Percentiles rank a stretch among this genome's conserved stretches.
These are phyloP conservation scores for Zygothrica quintamaculata DNA, from an alignment of 2,888 invertebrate genomes.

Conservation along the genomic window DNA sequence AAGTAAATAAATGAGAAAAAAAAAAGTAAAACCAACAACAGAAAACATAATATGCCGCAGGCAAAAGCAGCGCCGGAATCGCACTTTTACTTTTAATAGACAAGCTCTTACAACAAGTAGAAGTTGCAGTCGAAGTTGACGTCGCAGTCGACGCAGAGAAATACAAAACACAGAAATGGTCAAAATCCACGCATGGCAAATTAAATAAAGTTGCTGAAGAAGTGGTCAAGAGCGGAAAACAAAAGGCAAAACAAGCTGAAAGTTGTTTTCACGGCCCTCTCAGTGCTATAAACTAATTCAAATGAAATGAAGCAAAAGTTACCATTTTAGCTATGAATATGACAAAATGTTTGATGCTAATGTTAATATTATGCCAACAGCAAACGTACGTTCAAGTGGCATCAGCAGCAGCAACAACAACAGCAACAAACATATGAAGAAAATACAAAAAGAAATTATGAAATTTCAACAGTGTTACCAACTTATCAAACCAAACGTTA, in stretches of 20 bases:
- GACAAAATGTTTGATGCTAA: constrained; percentile 68
- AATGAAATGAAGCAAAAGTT: constrained; percentile 30
- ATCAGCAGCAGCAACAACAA: constrained; percentile 17
- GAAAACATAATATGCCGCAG: constrained; percentile 1
- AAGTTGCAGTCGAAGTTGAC: too few species aligned
- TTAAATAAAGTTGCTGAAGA: constrained; percentile 47
- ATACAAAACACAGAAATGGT: constrained; percentile 45
- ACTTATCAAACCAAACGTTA: constrained; percentile 35
- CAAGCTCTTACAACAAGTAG: constrained; percentile 19
- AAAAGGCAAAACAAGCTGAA: constrained; percentile 35
- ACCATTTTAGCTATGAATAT: constrained; percentile 38
- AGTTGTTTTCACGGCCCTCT: constrained; percentile 63
- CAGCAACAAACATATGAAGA: constrained; percentile 29
- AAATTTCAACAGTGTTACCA: constrained; percentile 66
- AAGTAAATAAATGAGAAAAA: not conserved
- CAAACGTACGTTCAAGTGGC: constrained; percentile 54
- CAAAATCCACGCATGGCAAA: constrained; percentile 41
- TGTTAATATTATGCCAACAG: constrained; percentile 68
- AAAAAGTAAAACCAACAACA: constrained; percentile 1
- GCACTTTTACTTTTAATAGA: constrained; percentile 66
- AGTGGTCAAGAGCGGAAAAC: constrained; percentile 49
- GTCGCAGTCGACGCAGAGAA: not conserved
- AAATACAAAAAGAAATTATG: constrained; percentile 66
- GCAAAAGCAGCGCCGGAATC: constrained; percentile 7
- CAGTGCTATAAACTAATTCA: constrained; percentile 15